These are phyloP conservation scores for Odontamblyopus lacepedii DNA, from an alignment of 2,797 vertebrate species.

Conservation along the genomic window DNA sequence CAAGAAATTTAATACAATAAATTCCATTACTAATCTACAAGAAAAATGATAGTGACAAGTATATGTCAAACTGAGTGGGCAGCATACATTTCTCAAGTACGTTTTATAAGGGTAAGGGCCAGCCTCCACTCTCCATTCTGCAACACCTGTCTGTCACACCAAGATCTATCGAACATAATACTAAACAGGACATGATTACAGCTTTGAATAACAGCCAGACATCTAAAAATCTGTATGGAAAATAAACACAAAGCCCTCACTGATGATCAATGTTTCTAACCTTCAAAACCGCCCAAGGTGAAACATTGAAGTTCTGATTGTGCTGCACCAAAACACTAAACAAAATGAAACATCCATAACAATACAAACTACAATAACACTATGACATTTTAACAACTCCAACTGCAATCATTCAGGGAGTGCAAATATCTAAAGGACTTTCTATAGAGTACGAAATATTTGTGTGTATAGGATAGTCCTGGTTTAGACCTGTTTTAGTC, in stretches of 20 bases:
- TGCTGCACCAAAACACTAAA: constrained; percentile 5
- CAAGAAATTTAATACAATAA: not conserved
- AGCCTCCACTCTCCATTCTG: no score
- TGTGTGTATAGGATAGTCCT: no score
- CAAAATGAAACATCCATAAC: not conserved
- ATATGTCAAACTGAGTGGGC: not conserved
- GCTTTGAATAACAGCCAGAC: not conserved
- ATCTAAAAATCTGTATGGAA: not conserved
- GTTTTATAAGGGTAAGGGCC: not conserved
- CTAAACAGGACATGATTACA: not conserved
- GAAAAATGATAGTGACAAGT: not conserved
- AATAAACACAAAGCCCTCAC: not conserved
- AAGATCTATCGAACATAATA: not conserved
- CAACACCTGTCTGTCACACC: not conserved
- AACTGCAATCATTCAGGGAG: not conserved
- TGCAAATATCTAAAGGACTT: not conserved
- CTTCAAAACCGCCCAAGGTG: not conserved
- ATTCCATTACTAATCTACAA: not conserved
- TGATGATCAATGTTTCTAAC: constrained; percentile 19
- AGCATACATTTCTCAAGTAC: not conserved
- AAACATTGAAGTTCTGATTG: not conserved
- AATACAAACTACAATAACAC: no score
- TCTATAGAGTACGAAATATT: not conserved
- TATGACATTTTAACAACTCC: not conserved
- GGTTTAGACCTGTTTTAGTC: no score